Conservation (phyloP, 2,113 vertebrate species). For the Rhynchomys soricoides region DNA sequence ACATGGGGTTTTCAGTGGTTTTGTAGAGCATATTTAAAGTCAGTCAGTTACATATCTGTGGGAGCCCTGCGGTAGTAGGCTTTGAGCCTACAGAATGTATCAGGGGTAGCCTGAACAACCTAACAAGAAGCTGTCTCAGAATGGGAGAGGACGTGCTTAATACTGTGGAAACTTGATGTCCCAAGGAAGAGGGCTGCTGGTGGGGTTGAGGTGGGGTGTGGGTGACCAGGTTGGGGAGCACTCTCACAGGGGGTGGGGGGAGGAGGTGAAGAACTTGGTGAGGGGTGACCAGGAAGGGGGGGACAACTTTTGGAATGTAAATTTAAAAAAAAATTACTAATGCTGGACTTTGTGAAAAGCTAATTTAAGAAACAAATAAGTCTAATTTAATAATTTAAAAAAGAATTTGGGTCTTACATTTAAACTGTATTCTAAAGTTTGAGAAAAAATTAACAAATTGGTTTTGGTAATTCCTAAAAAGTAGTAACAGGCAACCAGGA, state of each 20-base stretch:
- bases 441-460: slow-evolving; percentile 24
- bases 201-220: no score
- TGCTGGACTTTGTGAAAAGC: not conserved
- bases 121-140: not conserved
- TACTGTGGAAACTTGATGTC: no score
- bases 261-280: no score
- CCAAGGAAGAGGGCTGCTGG: no score
- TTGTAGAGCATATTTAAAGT: not conserved
- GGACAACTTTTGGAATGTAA: no score
- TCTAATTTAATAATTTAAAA: slow-evolving; percentile 1
- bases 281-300: no score
- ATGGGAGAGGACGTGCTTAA: no score
- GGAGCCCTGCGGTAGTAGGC: not conserved
- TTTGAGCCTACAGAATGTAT: not conserved
- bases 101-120: not conserved
- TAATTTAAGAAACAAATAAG: not conserved
- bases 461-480: not conserved
- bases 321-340: slow-evolving; percentile 7
- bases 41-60: not conserved
- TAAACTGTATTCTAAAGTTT: slow-evolving; percentile 19
- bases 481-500: not conserved
- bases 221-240: no score
- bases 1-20: not conserved
- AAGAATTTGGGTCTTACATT: slow-evolving; percentile 35
- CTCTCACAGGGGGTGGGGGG: no score